A percentile compares a stretch with the other conserved stretches of the same genome.
Conservation (phyloP, 2,113 vertebrate species). For the Elgaria multicarinata region DNA sequence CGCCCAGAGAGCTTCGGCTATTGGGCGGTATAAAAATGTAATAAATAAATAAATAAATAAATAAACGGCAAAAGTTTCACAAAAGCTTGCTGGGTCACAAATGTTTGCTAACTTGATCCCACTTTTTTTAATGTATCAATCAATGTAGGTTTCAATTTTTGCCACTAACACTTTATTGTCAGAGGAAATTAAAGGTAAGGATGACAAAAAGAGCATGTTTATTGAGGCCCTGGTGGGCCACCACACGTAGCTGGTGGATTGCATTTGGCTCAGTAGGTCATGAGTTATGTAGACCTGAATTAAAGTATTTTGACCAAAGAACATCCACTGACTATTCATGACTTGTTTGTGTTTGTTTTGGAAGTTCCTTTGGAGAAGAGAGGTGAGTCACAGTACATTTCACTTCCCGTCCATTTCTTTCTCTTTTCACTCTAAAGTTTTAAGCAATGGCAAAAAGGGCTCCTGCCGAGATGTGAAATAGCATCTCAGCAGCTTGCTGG, state of each 20-base stretch:
- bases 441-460: constrained; percentile 2
- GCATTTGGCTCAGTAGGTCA: neutral
- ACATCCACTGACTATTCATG: neutral
- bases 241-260: neutral
- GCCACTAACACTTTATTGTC: neutral
- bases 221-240: neutral
- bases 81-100: neutral
- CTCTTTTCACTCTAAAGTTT: constrained; percentile 13
- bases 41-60: too few relatives aligned
- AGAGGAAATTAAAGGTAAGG: neutral
- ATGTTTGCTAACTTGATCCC: neutral
- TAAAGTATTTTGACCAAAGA: neutral
- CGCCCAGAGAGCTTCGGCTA: too few relatives aligned
- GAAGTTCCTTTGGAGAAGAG: constrained; percentile 29
- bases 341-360: neutral
- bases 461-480: constrained; percentile 55
- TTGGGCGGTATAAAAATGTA: too few relatives aligned
- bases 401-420: constrained; percentile 24
- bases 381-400: neutral
- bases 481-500: constrained; percentile 29
- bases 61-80: too few relatives aligned
- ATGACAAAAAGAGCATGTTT: neutral
- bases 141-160: neutral
- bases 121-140: neutral
- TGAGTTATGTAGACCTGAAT: neutral